These are phyloP conservation scores for Tachysurus fulvidraco DNA, from an alignment of 2,113 vertebrate species.

Conservation along the genomic window DNA sequence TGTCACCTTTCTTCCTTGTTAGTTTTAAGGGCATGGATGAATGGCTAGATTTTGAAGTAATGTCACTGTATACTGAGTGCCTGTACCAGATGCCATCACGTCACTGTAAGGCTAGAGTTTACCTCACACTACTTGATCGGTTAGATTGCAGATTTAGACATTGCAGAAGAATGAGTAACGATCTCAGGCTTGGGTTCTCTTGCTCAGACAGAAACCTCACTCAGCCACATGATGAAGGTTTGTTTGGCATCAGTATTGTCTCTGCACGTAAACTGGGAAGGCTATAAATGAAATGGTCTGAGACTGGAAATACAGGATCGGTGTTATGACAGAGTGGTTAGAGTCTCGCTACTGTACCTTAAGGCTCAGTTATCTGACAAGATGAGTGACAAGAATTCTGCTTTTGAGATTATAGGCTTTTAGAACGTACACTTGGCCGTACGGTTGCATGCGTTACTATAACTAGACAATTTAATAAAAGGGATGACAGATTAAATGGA, in stretches of 20 bases:
- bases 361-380: neutral
- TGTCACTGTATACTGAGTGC: conserved; percentile 35
- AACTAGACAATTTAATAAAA: neutral
- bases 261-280: conserved; percentile 29
- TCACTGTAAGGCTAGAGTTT: conserved; percentile 44
- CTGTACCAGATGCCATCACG: conserved; percentile 33
- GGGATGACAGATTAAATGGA: neutral
- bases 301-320: conserved; percentile 48
- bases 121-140: conserved; percentile 27
- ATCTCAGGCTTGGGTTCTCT: conserved; percentile 12
- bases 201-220: neutral
- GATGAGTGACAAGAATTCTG: conserved; percentile 10
- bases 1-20: neutral
- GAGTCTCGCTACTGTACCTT: conserved; percentile 14
- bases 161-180: conserved; percentile 36
- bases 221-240: conserved; percentile 13
- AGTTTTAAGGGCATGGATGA: neutral
- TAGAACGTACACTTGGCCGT: neutral
- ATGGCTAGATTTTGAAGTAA: conserved; percentile 34
- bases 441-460: neutral
- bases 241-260: conserved; percentile 30
- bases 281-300: neutral
- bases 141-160: conserved; percentile 43
- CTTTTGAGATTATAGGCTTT: neutral
- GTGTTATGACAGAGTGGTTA: conserved; percentile 16